A percentile compares a stretch with the other conserved stretches of the same genome.
Evolutionary conservation across 2,797 vertebrate genomes (phyloP).

Genomic region (Luscinia luscinia): DNA sequence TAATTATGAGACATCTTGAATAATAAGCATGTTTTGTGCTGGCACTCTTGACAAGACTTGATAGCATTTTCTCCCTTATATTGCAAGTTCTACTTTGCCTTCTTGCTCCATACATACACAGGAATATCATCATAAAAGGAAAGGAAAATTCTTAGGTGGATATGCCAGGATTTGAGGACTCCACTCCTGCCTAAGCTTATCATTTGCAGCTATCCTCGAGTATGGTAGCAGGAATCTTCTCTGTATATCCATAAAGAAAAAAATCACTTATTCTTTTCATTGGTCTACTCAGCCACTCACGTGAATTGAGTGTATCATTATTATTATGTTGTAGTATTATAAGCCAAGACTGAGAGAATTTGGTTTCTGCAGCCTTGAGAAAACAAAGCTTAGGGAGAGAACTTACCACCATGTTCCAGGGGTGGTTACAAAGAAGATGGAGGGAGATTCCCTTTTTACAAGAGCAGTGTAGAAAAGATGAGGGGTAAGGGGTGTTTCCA

Average conservation of each 20-base stretch:
- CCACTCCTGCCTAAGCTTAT: not conserved
- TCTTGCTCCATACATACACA: not conserved
- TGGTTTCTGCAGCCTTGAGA: not conserved
- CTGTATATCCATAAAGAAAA: not conserved
- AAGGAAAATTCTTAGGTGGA: not conserved
- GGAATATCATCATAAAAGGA: not conserved
- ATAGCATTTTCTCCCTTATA: not conserved
- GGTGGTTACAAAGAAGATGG: not conserved
- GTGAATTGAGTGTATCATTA: not conserved
- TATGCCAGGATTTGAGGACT: not conserved
- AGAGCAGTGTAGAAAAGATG: not conserved
- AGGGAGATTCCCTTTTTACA: not conserved
- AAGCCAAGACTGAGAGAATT: not conserved
- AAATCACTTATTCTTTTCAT: not conserved
- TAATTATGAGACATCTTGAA: not conserved
- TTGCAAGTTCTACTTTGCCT: not conserved
- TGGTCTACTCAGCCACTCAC: not conserved
- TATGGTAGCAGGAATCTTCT: not conserved
- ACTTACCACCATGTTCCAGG: not conserved
- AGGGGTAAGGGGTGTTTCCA: not conserved
- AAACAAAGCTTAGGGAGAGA: not conserved
- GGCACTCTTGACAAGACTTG: not conserved
- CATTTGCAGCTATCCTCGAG: not conserved
- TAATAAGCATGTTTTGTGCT: not conserved
- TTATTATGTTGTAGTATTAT: not conserved